phyloP scores from a whole-genome alignment of 2,888 invertebrate species.

The Eutolmus rufibarbis region DNA sequence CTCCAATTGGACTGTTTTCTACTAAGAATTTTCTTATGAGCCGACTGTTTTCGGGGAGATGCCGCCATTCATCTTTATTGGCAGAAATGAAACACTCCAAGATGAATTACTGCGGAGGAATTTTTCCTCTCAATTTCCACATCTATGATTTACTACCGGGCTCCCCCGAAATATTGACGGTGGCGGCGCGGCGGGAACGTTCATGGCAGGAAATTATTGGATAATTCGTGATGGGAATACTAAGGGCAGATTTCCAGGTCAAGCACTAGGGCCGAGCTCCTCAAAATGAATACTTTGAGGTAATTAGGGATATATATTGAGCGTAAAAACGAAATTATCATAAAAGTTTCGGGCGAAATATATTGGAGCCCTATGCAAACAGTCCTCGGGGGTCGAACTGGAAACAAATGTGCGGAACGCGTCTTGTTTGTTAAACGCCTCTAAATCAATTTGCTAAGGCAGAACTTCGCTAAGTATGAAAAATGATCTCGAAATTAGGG shows the following conservation, averaged over 20 bases:
- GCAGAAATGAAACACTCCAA: conserved; percentile 4
- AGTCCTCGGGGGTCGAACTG: background rate
- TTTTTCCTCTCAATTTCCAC: background rate
- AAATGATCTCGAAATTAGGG: background rate
- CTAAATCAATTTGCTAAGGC: background rate
- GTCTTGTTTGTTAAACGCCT: background rate
- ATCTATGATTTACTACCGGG: background rate
- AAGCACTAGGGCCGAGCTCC: background rate
- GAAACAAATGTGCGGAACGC: background rate
- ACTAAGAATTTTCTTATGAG: background rate
- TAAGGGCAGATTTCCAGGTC: background rate
- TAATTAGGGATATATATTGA: background rate
- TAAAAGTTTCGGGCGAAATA: background rate
- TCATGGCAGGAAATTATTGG: background rate
- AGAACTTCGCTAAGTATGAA: background rate
- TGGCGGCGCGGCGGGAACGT: background rate
- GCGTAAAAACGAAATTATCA: background rate
- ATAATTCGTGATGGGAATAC: background rate
- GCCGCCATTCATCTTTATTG: background rate
- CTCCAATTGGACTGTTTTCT: background rate
- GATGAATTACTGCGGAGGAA: conserved; percentile 12
- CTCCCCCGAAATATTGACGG: background rate
- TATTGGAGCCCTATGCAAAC: background rate
- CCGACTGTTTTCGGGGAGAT: background rate
- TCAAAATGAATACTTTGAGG: background rate